These are phyloP conservation scores for Heliconius erato DNA, from an alignment of 2,888 invertebrate genomes.

Conservation along the genomic window DNA sequence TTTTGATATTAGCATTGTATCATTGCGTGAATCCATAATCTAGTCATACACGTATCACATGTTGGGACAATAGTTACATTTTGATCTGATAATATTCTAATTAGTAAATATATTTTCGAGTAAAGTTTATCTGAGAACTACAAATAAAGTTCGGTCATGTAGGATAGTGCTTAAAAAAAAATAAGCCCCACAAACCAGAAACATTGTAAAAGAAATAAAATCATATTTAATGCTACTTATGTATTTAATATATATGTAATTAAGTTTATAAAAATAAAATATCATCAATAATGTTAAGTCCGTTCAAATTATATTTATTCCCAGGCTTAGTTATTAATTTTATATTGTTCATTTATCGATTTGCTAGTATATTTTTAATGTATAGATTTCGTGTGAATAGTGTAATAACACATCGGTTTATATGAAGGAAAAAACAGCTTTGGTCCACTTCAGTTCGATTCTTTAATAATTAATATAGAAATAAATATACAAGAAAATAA, in stretches of 20 bases:
- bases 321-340: slow-evolving; percentile 30
- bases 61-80: slow-evolving; percentile 5
- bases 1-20: not conserved
- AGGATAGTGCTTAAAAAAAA: not conserved
- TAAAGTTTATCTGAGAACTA: not conserved
- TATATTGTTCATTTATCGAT: slow-evolving; percentile 32
- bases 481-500: no score
- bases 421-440: not conserved
- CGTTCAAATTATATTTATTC: slow-evolving; percentile 15
- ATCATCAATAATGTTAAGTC: slow-evolving; percentile 19
- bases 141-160: not conserved
- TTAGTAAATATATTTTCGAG: not conserved
- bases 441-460: no score
- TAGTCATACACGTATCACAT: slow-evolving; percentile 38
- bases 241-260: not conserved
- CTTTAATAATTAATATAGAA: no score
- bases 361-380: slow-evolving; percentile 43
- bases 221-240: not conserved
- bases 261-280: not conserved
- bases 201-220: not conserved
- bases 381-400: slow-evolving; percentile 54
- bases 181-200: not conserved
- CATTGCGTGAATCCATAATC: slow-evolving; percentile 41
- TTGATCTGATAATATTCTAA: not conserved
- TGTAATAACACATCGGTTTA: slow-evolving; percentile 48